Evolutionary conservation across 2,113 vertebrate genomes (phyloP).

Genomic region (Dissostichus mawsoni): DNA sequence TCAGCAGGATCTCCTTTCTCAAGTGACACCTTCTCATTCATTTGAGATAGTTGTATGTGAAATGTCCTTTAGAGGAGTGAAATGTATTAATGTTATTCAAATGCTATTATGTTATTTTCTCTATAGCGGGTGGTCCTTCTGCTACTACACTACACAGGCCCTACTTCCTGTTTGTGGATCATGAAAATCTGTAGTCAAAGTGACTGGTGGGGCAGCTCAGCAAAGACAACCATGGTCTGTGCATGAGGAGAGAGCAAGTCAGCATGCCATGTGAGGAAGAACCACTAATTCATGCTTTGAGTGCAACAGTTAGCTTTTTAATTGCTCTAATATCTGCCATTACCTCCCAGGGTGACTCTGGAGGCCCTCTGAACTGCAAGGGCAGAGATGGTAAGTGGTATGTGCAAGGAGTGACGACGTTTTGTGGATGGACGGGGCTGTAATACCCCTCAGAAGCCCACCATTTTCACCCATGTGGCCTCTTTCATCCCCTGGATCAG

Average conservation of each 20-base stretch:
- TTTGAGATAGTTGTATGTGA: too few relatives aligned
- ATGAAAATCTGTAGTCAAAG: conserved; percentile 75
- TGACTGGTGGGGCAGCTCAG: conserved; percentile 85
- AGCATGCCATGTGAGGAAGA: conserved; percentile 86
- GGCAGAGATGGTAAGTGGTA: conserved; percentile 66
- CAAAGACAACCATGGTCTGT: conserved; percentile 83
- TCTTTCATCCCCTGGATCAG: conserved; percentile 73
- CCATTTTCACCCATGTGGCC: conserved; percentile 67
- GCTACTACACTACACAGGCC: conserved; percentile 86
- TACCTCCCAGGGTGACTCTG: conserved; percentile 68
- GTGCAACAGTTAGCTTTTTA: background rate
- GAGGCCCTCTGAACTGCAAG: conserved; percentile 71
- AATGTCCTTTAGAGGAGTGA: too few relatives aligned
- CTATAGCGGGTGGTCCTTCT: conserved; percentile 82
- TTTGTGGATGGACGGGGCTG: conserved; percentile 70
- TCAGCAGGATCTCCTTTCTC: too few relatives aligned
- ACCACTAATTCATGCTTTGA: background rate
- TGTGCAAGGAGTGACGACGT: conserved; percentile 71
- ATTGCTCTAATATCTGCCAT: background rate
- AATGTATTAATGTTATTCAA: background rate
- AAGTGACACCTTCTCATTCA: too few relatives aligned
- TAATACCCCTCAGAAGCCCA: conserved; percentile 67
- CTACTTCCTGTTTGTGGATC: conserved; percentile 87
- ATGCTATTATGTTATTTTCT: background rate
- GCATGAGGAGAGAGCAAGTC: conserved; percentile 86